Base-by-base conservation (phyloP, 2,888 invertebrate species). In the Pediacus dermestoides region DNA sequence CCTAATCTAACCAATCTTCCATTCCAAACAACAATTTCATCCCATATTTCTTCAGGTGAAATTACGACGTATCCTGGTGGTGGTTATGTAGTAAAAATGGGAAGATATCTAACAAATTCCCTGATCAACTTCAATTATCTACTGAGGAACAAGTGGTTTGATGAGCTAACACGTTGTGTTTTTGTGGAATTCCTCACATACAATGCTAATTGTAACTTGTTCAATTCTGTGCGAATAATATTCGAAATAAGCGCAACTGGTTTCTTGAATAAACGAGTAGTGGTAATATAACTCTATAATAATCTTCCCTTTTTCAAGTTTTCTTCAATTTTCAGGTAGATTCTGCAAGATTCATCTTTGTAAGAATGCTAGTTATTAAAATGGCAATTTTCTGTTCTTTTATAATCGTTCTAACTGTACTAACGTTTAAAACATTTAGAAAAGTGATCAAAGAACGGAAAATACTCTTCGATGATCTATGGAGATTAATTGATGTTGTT, bases 111-210 rank as follows among this genome's bases (percentile, higher is more conserved):
- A 18, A 46, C 48, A 34, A 64, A 63, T 40, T 58, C 61, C 1
- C 34, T 47, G 8, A 45, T 55, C 9, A 58, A 60, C 35, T 30
- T 54, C 26, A 30, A 55, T 4, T 63, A 63, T 41, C 33, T 61
- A 4, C 22, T 27, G 3, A 44, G 50, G 10, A 49, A 55, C 32
- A 45, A 39, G 1, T 64, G 64, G 64, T 33, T 63, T n/a, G 60
- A 63, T 42, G 18, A 34, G n/a, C 25, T 37, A 8, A 57, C 60
- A 3, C 36, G 61, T 37, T 50, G 45, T n/a, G n/a, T 63, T 4
- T 50, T 60, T 14, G 35, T 63, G 4, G 63, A 64, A 47, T 58
- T 58, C 40, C 44, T 58, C n/a, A 32, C 52, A 1, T 64, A 64
- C 44, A 62, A 55, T 28, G 45, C 52, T 2, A 60, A 63, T 38